phyloP scores from a whole-genome alignment of 2,888 invertebrate species.

The Leptopterna dolabrata region DNA sequence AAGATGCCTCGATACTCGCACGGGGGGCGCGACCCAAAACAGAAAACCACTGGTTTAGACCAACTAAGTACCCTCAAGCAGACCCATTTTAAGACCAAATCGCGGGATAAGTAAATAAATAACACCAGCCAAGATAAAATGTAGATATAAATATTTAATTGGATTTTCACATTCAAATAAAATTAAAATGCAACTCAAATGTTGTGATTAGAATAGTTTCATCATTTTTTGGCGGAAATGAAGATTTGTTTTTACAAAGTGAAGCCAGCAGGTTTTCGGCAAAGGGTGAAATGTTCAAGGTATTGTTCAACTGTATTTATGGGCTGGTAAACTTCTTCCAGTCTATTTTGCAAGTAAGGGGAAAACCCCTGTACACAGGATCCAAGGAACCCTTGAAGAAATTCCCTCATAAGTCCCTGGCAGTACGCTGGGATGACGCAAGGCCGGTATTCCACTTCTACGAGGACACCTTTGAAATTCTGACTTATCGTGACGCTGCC shows the following conservation, averaged over 20 bases:
- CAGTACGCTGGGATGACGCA: slow-evolving; percentile 89
- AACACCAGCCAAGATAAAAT: no score
- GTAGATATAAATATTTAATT: no score
- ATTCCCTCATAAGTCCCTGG: slow-evolving; percentile 92
- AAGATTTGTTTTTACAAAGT: not conserved
- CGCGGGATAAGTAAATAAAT: no score
- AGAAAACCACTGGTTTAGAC: no score
- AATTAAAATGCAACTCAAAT: no score
- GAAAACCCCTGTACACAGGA: slow-evolving; percentile 78
- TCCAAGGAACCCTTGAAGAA: slow-evolving; percentile 90
- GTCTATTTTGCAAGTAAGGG: slow-evolving; percentile 78
- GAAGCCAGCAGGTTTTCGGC: slow-evolving; percentile 75
- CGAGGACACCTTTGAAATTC: slow-evolving; percentile 91
- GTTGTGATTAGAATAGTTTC: no score
- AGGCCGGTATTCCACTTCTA: slow-evolving; percentile 94
- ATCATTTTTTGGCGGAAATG: no score
- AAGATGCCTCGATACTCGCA: no score
- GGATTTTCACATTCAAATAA: no score
- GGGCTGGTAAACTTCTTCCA: slow-evolving; percentile 89
- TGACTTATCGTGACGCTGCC: slow-evolving; percentile 93
- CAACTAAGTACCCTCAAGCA: no score
- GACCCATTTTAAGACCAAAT: no score
- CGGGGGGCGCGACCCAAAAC: no score
- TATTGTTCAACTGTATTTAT: slow-evolving; percentile 95
- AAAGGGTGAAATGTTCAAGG: slow-evolving; percentile 90